Conservation (phyloP, 1,140 invertebrate genomes). For the Vanessa atalanta region DNA sequence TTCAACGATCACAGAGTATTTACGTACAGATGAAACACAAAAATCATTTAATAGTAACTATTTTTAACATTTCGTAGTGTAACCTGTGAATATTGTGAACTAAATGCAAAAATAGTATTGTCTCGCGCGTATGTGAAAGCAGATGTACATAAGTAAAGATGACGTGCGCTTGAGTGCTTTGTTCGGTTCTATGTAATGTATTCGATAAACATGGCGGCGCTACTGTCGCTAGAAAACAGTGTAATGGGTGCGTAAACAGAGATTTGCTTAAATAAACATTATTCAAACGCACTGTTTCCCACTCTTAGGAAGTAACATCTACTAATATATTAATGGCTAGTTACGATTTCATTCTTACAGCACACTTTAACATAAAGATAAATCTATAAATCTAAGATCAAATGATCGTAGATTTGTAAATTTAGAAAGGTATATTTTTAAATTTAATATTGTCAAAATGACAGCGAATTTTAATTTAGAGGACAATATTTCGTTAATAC, state of each 20-base stretch:
- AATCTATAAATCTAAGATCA: too few relatives aligned
- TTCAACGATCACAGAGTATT: conserved; percentile 49
- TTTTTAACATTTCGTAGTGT: background rate
- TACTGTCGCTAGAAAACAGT: conserved; percentile 46
- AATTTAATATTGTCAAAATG: too few relatives aligned
- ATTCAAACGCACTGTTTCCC: conserved; percentile 13
- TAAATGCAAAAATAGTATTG: conserved; percentile 56
- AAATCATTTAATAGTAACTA: background rate
- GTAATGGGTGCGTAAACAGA: conserved; percentile 40
- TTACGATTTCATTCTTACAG: background rate
- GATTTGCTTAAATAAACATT: conserved; percentile 28
- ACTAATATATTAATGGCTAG: background rate
- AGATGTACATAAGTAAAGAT: conserved; percentile 52
- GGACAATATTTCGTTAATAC: too few relatives aligned
- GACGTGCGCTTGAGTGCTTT: conserved; percentile 53
- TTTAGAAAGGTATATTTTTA: too few relatives aligned
- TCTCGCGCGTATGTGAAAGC: conserved; percentile 64
- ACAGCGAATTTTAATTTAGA: too few relatives aligned
- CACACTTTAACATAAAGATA: background rate
- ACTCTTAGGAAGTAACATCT: background rate
- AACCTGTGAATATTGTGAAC: conserved; percentile 29
- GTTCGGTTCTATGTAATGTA: conserved; percentile 54
- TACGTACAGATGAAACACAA: background rate
- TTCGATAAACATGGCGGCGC: conserved; percentile 53
- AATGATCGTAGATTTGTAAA: too few relatives aligned